Evolutionary conservation across 2,888 invertebrate genomes (phyloP), one percentile per base, ranked within the genome.

Genomic region (Diarsia mendica): DNA sequence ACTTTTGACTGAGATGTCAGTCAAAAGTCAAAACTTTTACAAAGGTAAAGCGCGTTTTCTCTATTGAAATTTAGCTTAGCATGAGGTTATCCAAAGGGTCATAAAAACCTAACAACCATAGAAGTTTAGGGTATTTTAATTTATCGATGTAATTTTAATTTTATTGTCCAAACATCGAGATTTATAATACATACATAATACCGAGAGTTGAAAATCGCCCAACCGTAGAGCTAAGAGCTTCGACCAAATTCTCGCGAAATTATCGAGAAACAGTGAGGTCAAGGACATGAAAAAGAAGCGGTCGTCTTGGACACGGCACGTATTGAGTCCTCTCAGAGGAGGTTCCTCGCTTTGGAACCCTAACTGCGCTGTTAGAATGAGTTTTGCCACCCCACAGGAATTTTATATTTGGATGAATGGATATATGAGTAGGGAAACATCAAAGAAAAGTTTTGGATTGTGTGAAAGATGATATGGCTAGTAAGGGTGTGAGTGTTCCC

Each of bases 281-380:
- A 70, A 72, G 58, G 70, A 23, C 70, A 20, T 6, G n/a, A 23
- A 15, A n/a, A 2, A 20, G 9, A 33, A 20, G 23, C 6, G 20
- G 48, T 58, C 49, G 23, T 61, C 28, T 61, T 61, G 49, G 49
- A 51, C n/a, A 28, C 18, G 60, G 49, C 49, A 73, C 60, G 71
- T 73, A 44, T 9, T 18, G 58, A 10, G 33, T 33, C 44, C 8
- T 6, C 8, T n/a, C 8, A 44, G 60, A 44, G 39, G 65, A 67
- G 51, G 6, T 39, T 28, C 28, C 67, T 10, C 51, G 23, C 20
- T 70, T n/a, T 23, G n/a, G 9, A 39, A 3, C 18, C 23, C 18
- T 60, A 9, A 28, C 60, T 3, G 18, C 58, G 28, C 33, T 33
- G 33, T 60, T 18, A 58, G 33, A 60, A 60, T 60, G 33, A 28